These are phyloP conservation scores for Acrocephalus scirpaceus DNA, from an alignment of 2,797 vertebrate genomes.

Conservation along the genomic window DNA sequence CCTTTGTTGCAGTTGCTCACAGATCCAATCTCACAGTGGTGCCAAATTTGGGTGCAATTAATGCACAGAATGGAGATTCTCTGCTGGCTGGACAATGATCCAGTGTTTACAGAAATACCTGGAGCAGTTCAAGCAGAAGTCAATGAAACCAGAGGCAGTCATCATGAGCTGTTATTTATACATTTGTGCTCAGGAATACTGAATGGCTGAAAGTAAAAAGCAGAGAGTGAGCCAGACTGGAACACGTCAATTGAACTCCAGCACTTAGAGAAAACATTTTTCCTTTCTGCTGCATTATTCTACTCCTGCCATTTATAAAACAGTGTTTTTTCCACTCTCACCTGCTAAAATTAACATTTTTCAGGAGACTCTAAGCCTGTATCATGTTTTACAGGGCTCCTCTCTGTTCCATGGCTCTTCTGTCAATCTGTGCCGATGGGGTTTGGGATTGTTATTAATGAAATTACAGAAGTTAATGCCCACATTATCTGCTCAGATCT, in stretches of 20 bases:
- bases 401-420: background rate
- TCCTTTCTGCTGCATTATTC: conserved; percentile 14
- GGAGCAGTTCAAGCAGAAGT: conserved; percentile 71
- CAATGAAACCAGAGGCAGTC: conserved; percentile 73
- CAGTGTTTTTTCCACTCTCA: background rate
- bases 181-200: conserved; percentile 61
- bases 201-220: conserved; percentile 69
- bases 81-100: conserved; percentile 39
- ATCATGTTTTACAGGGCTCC: background rate
- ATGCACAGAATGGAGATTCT: conserved; percentile 16
- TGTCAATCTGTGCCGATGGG: background rate
- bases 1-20: background rate
- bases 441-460: background rate
- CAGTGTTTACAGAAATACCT: conserved; percentile 52
- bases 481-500: rapidly evolving
- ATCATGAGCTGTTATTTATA: conserved; percentile 72
- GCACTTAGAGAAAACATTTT: conserved; percentile 44
- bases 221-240: conserved; percentile 40
- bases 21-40: background rate
- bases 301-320: background rate
- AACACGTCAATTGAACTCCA: conserved; percentile 46
- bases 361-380: background rate
- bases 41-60: background rate
- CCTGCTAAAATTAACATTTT: background rate
- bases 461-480: background rate